These are phyloP conservation scores for Himalopsyche kuldschensis DNA, from an alignment of 2,888 invertebrate genomes.

Conservation along the genomic window DNA sequence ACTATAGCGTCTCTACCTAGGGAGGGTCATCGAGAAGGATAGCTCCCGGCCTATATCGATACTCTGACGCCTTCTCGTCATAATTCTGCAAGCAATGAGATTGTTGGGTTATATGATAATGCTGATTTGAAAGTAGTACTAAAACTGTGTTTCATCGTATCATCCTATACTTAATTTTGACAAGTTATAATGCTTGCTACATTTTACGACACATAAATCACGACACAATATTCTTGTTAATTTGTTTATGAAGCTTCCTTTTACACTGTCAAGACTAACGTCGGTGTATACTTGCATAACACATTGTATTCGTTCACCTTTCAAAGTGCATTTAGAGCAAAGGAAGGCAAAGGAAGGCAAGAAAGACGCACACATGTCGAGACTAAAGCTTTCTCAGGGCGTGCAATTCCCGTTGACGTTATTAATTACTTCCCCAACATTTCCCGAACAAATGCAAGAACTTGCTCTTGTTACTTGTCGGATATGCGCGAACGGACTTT, in stretches of 20 bases:
- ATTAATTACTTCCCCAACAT: slow-evolving; percentile 37
- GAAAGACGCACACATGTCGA: background rate
- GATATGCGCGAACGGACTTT: background rate
- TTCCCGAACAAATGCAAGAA: slow-evolving; percentile 31
- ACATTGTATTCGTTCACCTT: slow-evolving; percentile 18
- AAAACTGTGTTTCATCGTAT: too few relatives aligned
- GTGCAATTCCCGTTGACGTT: slow-evolving; percentile 27
- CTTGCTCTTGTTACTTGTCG: slow-evolving; percentile 12
- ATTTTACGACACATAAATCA: too few relatives aligned
- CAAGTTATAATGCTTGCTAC: too few relatives aligned
- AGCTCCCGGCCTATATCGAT: too few relatives aligned
- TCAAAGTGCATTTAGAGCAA: slow-evolving; percentile 23
- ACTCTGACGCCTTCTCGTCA: too few relatives aligned
- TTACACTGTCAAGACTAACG: background rate
- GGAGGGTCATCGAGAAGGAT: too few relatives aligned
- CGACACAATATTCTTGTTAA: too few relatives aligned
- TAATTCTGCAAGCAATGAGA: too few relatives aligned
- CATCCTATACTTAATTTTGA: too few relatives aligned
- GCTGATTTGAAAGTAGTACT: too few relatives aligned
- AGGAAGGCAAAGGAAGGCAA: background rate
- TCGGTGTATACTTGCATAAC: background rate
- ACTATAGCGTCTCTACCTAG: too few relatives aligned
- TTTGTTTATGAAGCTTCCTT: background rate
- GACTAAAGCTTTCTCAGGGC: slow-evolving; percentile 20
- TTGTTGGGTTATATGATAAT: too few relatives aligned